phyloP scores from a whole-genome alignment of 2,797 vertebrate genomes.

The Gadopsis marmoratus region DNA sequence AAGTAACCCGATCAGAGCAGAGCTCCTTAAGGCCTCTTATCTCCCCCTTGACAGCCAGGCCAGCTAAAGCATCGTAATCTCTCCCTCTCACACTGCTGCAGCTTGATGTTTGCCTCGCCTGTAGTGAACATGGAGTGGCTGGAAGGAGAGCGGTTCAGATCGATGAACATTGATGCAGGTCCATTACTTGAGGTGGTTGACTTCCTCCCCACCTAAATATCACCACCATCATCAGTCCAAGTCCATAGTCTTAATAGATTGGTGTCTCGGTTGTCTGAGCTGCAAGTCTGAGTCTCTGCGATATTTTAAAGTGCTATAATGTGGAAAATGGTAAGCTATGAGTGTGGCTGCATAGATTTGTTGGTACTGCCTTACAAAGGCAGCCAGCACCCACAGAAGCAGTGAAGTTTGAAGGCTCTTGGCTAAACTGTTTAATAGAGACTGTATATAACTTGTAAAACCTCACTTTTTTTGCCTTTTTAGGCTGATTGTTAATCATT shows the following conservation, averaged over 20 bases:
- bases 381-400: neutral
- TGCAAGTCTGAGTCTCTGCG: neutral
- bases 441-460: neutral
- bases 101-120: constrained; percentile 55
- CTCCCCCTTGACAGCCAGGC: constrained; percentile 69
- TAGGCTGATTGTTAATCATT: neutral
- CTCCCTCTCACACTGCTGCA: constrained; percentile 53
- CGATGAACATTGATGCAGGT: constrained; percentile 65
- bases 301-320: constrained; percentile 10
- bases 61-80: constrained; percentile 73
- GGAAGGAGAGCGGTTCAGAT: constrained; percentile 53
- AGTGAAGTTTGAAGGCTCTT: neutral
- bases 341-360: neutral
- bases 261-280: constrained; percentile 28
- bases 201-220: constrained; percentile 52
- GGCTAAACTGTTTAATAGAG: neutral
- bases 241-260: constrained; percentile 44
- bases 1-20: constrained; percentile 74
- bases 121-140: constrained; percentile 49
- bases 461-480: neutral
- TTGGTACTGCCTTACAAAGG: neutral
- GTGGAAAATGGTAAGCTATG: neutral
- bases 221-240: constrained; percentile 37
- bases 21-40: constrained; percentile 80
- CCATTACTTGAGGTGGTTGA: constrained; percentile 61